Base-by-base conservation (phyloP, 2,888 invertebrate species). In the Lymantria dispar region DNA sequence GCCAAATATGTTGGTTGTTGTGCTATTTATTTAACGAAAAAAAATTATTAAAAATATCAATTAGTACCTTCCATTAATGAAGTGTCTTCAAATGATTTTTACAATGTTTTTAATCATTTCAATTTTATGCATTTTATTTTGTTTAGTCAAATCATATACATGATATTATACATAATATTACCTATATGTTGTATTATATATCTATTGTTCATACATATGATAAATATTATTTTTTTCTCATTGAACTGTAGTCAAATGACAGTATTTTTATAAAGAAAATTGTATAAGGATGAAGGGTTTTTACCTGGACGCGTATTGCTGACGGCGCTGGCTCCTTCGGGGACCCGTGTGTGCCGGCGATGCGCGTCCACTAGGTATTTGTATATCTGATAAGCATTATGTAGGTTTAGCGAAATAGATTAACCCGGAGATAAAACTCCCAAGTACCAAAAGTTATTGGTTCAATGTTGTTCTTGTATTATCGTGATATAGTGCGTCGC, bases 191-290 rank as follows among this genome's bases (percentile, higher is more conserved):
- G 78, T 86, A 83, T 80, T 84, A 73, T 86, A 73, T 86, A 85
- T 87, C 67, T 85, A 87, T 87, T 83, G 83, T 87, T 90, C 83
- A 81, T 85, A 85, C 75, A 79, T 84, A 84, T 84, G 67, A 79
- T 84, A 81, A 81, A 78, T 85, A 80, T 87, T 85, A n/a, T n/a
- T 76, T 40, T 85, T 89, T 85, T 89, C 84, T 89, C 85, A 87
- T 80, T 81, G 85, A 91, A 89, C 87, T 88, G 89, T 92, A 92
- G 92, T 92, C 92, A 91, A 91, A 92, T 91, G 89, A 88, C 92
- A 92, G 92, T 92, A 92, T 92, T 92, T 92, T 92, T 92, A 73
- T 92, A 92, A 87, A 76, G 85, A 83, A 85, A 89, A 89, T 89
- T 89, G 91, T 91, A 83, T 87, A 85, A 79, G 87, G 76, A 80